phyloP scores from a whole-genome alignment of 2,797 vertebrate species.

The Muscicapa comitata region DNA sequence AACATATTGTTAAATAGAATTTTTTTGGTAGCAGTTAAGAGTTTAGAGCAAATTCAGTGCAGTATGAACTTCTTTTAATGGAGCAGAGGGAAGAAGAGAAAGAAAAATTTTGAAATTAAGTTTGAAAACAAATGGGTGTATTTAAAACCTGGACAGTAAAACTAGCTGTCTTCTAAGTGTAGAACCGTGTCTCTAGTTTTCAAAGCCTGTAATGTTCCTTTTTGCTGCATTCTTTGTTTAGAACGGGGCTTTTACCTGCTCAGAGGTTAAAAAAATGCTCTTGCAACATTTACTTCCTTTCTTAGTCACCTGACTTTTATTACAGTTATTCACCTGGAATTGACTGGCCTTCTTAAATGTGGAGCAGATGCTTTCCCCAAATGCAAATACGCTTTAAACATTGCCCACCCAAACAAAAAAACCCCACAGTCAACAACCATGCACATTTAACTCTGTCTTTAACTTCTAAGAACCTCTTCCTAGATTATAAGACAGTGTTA shows the following conservation, averaged over 20 bases:
- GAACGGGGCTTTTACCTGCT: not conserved
- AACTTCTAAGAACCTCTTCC: not conserved
- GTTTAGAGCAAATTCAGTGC: not conserved
- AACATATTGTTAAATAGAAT: not conserved
- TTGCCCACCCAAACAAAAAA: not conserved
- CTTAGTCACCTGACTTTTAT: not conserved
- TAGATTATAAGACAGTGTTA: not conserved
- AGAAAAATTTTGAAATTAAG: not conserved
- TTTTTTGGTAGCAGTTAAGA: not conserved
- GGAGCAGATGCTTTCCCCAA: not conserved
- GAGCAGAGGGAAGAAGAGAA: not conserved
- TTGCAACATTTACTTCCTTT: not conserved
- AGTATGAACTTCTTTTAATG: not conserved
- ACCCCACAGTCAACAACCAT: not conserved
- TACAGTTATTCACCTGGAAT: not conserved
- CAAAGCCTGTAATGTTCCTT: not conserved
- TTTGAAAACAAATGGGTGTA: not conserved
- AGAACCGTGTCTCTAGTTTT: not conserved
- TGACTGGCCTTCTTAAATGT: not conserved
- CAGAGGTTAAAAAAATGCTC: not conserved
- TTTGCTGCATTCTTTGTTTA: not conserved
- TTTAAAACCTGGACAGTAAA: not conserved
- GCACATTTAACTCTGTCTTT: not conserved
- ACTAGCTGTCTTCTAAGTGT: not conserved
- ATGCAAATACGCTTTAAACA: not conserved